Evolutionary conservation across 2,888 invertebrate genomes (phyloP).

Genomic region (Cephus spinipes): DNA sequence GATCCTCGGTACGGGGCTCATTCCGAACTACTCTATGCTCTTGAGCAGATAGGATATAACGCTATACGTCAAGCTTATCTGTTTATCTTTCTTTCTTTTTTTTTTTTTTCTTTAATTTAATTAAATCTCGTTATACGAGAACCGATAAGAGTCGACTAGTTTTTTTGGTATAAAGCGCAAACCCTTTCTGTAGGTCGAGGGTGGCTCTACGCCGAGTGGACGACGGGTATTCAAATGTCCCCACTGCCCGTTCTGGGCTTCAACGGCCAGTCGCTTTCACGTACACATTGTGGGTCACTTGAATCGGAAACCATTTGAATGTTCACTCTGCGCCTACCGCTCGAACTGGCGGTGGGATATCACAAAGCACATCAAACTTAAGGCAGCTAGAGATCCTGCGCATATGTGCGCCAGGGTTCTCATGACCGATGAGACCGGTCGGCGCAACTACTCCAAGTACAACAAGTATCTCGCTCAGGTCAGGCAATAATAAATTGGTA

Average conservation of each 20-base stretch:
- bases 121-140: conserved; percentile 1
- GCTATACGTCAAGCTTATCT: conserved; percentile 18
- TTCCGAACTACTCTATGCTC: background rate
- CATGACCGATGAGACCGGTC: conserved; percentile 92
- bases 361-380: conserved; percentile 93
- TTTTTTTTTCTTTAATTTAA: conserved; percentile 14
- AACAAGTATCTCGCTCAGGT: conserved; percentile 87
- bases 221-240: conserved; percentile 90
- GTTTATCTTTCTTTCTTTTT: conserved; percentile 19
- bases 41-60: conserved; percentile 1
- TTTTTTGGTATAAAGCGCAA: conserved; percentile 23
- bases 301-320: conserved; percentile 94
- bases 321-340: conserved; percentile 92
- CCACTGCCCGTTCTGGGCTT: conserved; percentile 92
- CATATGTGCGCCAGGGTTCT: conserved; percentile 86
- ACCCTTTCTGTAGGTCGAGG: conserved; percentile 57
- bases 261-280: conserved; percentile 92
- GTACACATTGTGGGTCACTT: conserved; percentile 94
- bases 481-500: conserved; percentile 62
- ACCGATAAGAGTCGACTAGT: background rate
- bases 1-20: conserved; percentile 53
- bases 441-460: conserved; percentile 92
- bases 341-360: conserved; percentile 99
- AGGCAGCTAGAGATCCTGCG: conserved; percentile 85
- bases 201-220: conserved; percentile 47